Conservation (phyloP, 2,888 invertebrate species). For the Macroteleia sp. region DNA sequence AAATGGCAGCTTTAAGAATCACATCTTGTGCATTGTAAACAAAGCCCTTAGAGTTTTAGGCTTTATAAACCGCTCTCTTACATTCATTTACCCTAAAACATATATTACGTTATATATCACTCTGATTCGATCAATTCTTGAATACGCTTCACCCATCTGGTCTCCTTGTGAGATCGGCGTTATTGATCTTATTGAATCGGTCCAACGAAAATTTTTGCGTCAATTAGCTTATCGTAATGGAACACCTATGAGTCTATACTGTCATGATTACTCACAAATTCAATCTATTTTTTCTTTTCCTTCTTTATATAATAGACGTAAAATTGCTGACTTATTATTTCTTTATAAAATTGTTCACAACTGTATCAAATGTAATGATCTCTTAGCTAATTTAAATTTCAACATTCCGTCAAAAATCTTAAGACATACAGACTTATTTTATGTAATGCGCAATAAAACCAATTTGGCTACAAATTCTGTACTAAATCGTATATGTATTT, state of each 20-base stretch:
- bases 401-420: too few relatives aligned
- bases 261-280: constrained; percentile 1
- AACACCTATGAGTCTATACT: constrained; percentile 7
- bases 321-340: neutral
- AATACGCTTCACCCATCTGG: constrained; percentile 8
- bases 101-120: neutral
- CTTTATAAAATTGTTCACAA: constrained; percentile 2
- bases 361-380: neutral
- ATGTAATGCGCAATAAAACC: too few relatives aligned
- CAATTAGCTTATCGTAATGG: constrained; percentile 5
- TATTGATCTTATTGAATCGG: neutral
- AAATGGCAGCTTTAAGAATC: neutral
- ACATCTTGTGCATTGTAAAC: neutral
- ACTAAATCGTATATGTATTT: too few relatives aligned
- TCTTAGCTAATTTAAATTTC: too few relatives aligned
- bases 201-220: constrained; percentile 1
- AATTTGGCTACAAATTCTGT: too few relatives aligned
- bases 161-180: neutral
- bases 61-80: constrained; percentile 1
- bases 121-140: constrained; percentile 10
- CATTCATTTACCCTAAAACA: too few relatives aligned
- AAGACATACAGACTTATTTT: too few relatives aligned
- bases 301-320: constrained; percentile 2
- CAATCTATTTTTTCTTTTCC: neutral
- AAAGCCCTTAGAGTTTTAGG: constrained; percentile 11